Evolutionary conservation across 2,888 invertebrate genomes (phyloP).

Genomic region (Ormyrus rosae): DNA sequence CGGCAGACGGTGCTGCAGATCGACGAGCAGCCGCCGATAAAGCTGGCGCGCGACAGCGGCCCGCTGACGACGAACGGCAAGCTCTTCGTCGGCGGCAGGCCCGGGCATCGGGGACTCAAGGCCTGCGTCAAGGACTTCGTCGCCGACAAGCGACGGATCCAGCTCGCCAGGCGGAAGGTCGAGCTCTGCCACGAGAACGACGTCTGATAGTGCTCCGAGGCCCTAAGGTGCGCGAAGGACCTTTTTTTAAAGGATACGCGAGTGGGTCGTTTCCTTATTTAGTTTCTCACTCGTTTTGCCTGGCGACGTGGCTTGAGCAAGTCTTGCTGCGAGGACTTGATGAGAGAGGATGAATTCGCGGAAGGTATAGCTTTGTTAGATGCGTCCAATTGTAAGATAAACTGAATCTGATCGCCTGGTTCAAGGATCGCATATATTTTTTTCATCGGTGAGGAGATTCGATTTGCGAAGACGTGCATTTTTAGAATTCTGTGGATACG

Average conservation of each 20-base stretch:
- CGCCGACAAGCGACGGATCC: slow-evolving; percentile 71
- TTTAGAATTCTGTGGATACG: too few relatives aligned
- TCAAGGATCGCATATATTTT: too few relatives aligned
- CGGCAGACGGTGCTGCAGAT: slow-evolving; percentile 70
- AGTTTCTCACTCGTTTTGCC: background rate
- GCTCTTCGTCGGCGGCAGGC: slow-evolving; percentile 73
- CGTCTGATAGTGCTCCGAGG: slow-evolving; percentile 69
- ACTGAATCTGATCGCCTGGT: too few relatives aligned
- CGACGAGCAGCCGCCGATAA: slow-evolving; percentile 67
- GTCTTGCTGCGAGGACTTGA: slow-evolving; percentile 16
- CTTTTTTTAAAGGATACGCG: too few relatives aligned
- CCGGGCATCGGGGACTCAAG: slow-evolving; percentile 71
- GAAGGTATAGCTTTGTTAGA: too few relatives aligned
- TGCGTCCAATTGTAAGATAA: too few relatives aligned
- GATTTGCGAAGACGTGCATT: too few relatives aligned
- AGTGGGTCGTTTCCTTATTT: too few relatives aligned
- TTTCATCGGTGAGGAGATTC: too few relatives aligned
- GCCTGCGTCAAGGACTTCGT: slow-evolving; percentile 73
- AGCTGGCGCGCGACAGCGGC: slow-evolving; percentile 67
- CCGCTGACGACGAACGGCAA: slow-evolving; percentile 72
- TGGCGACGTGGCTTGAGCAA: background rate
- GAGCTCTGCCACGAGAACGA: slow-evolving; percentile 74
- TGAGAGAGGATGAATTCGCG: too few relatives aligned
- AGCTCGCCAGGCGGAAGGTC: slow-evolving; percentile 71
- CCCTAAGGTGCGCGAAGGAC: too few relatives aligned